Conservation (phyloP, 1,140 invertebrate species). For the Drosophila equinoxialis region DNA sequence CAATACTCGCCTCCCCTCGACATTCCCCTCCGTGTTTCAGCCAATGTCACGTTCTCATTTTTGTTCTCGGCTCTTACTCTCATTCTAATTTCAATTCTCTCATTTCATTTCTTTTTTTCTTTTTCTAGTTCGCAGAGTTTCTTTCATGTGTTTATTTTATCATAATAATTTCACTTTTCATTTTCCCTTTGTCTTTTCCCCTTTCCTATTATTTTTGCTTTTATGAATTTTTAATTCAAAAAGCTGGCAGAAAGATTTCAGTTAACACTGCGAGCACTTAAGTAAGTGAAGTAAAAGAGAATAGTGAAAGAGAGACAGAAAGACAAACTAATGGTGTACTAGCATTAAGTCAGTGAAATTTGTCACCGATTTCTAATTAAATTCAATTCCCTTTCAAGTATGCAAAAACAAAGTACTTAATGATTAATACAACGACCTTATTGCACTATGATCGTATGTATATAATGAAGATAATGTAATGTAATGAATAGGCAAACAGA, state of each 20-base stretch:
- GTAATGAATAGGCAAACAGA: too few species aligned
- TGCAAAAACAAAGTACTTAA: too few species aligned
- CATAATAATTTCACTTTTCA: slow-evolving; percentile 75
- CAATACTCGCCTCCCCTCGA: neutral
- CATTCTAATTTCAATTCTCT: slow-evolving; percentile 9
- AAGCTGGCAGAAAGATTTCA: slow-evolving; percentile 36
- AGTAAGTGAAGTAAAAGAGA: slow-evolving; percentile 2
- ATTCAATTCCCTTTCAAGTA: neutral
- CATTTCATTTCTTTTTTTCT: neutral
- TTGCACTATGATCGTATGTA: neutral
- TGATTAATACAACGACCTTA: too few species aligned
- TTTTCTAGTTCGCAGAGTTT: slow-evolving; percentile 44
- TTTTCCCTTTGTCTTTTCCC: neutral
- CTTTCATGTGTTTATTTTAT: slow-evolving; percentile 76
- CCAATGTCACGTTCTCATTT: slow-evolving; percentile 51
- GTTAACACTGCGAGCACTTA: slow-evolving; percentile 7
- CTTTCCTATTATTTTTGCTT: slow-evolving; percentile 55
- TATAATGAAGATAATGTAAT: neutral
- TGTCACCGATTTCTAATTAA: neutral
- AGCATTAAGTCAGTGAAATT: neutral
- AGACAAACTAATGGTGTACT: neutral
- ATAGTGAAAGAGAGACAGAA: neutral
- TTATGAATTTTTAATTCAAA: slow-evolving; percentile 82
- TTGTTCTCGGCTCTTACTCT: slow-evolving; percentile 6
- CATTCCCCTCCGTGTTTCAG: neutral